These are phyloP conservation scores for Episyrphus balteatus DNA, from an alignment of 1,140 invertebrate genomes.

Conservation along the genomic window DNA sequence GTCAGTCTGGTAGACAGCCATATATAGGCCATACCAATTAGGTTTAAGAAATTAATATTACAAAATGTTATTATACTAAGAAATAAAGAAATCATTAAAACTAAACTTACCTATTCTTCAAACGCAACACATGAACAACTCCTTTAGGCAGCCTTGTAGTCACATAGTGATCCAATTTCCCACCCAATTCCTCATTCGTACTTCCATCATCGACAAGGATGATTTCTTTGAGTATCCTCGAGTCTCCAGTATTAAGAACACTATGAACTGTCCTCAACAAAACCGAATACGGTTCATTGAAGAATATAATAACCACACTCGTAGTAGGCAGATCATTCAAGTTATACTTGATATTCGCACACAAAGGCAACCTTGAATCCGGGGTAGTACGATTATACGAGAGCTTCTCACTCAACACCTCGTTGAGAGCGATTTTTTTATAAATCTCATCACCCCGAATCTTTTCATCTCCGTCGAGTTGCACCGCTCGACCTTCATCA, in stretches of 20 bases:
- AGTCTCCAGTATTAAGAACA: conserved; percentile 68
- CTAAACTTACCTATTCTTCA: conserved; percentile 55
- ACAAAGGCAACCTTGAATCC: conserved; percentile 44
- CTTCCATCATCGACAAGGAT: conserved; percentile 84
- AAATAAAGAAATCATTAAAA: too few relatives aligned
- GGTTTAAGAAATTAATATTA: too few relatives aligned
- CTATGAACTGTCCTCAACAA: conserved; percentile 76
- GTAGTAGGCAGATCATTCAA: conserved; percentile 40
- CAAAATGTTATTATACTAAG: too few relatives aligned
- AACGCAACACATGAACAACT: conserved; percentile 63
- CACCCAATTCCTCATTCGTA: conserved; percentile 61
- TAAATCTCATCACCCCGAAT: conserved; percentile 50
- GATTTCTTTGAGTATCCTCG: conserved; percentile 63
- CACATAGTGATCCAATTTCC: conserved; percentile 67
- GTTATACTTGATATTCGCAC: conserved; percentile 38
- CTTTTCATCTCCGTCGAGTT: conserved; percentile 42
- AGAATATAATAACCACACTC: conserved; percentile 75
- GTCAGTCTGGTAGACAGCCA: too few relatives aligned
- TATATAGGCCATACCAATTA: too few relatives aligned
- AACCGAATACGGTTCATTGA: conserved; percentile 79
- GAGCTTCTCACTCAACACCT: conserved; percentile 69
- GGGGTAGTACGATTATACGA: conserved; percentile 60
- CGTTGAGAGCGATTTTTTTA: conserved; percentile 71
- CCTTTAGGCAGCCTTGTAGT: conserved; percentile 48
- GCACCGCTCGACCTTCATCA: conserved; percentile 49